Evolutionary conservation across 2,888 invertebrate species (phyloP), one percentile per base, ranked within the genome.

Genomic region (Penaeus monodon): DNA sequence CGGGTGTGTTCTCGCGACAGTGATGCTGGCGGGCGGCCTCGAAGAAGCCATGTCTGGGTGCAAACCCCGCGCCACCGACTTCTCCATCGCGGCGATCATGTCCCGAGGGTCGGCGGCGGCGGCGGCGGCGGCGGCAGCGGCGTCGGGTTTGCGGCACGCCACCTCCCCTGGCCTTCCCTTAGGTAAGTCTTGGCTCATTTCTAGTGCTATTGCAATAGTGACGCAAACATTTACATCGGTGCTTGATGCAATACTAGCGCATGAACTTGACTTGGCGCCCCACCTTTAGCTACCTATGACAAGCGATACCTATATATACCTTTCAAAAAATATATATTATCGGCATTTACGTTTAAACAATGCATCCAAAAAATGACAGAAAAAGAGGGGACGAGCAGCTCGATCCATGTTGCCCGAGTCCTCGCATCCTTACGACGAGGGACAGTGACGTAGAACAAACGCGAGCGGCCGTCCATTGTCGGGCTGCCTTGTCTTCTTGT

Each of bases 61-160:
- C 73, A 89, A 89, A 57, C 84, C 90, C 65, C 85, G 89, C 66
- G 90, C 89, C 81, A 98, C 98, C 90, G 98, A 98, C 94, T 98
- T 98, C 94, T 97, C 97, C 93, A 98, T 98, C 92, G 97, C 97
- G 90, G 97, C 97, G 91, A 97, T 98, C 92, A 98, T 98, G 97
- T 88, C 90, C 76, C 77, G 90, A 76, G 89, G 89, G 74, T 85
- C 88, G 82, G 89, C 88, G 80, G 86, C 88, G 74, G 84, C 80
- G 77, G 87, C 82, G 70, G 86, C 87, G 49, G 87, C 87, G 49
- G 87, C 83, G 64, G 87, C 87, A 66, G 87, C 83, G 49, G 84
- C 80, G 66, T 84, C 87, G 74, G 84, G 88, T 10, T 49, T 84
- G 68, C 74, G 88, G 66, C 88, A 82, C 82, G 81, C 88, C 82